Evolutionary conservation across 2,888 invertebrate species (phyloP), one percentile per base, ranked within the genome.

Genomic region (Dolomedes plantarius): DNA sequence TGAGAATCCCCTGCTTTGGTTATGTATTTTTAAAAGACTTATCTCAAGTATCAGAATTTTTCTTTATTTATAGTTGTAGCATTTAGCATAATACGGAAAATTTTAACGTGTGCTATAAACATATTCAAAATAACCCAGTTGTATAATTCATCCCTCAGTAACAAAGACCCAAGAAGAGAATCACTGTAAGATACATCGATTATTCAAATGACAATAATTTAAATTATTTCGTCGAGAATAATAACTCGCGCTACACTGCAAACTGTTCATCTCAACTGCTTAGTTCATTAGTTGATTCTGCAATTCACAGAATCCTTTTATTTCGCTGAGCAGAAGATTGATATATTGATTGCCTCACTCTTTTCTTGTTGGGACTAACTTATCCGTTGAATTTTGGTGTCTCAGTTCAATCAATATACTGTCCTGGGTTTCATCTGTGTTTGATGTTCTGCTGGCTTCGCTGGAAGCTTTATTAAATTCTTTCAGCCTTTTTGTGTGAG

Each of bases 341-440:
- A 29, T 65, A 1, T 65, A 65, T 65, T 31, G 65, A 65, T 29
- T n/a, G 31, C 0, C 16, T 29, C n/a, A n/a, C 29, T 65, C 31
- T 29, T 65, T 29, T 65, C 31, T 65, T 31, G 19, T 29, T 65
- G 65, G n/a, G 6, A n/a, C 65, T 31, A 16, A n/a, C 62, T 62
- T 31, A 29, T 65, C 65, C 31, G 16, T 31, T 31, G 65, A 65
- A 65, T 31, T 65, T 31, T 65, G n/a, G 29, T 65, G 29, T 28
- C 65, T 29, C 65, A 65, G 29, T 31, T 65, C 23, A 65, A 65
- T 65, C 65, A 65, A 65, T 65, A 31, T 16, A 65, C 16, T 65
- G 1, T 65, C 31, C 29, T 31, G 65, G 2, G 29, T 65, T 65
- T 65, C 16, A 13, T 31, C 65, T 29, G 3, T 3, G 31, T n/a